These are phyloP conservation scores for Pyrocoelia pectoralis DNA, from an alignment of 2,888 invertebrate genomes.

Conservation along the genomic window DNA sequence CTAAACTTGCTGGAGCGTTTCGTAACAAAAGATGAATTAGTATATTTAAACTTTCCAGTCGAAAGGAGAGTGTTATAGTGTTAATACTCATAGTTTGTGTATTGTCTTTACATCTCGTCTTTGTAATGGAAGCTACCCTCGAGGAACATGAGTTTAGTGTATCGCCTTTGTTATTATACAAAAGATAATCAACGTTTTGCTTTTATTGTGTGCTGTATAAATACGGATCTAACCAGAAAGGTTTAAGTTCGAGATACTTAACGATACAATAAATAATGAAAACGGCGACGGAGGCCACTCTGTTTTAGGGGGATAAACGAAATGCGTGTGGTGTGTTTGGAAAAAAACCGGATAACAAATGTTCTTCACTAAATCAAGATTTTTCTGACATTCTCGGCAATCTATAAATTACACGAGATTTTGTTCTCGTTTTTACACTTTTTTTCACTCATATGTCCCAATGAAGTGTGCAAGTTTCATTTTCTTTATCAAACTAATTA, in stretches of 20 bases:
- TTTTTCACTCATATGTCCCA: not conserved
- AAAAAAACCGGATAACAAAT: slow-evolving; percentile 19
- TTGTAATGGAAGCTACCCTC: not conserved
- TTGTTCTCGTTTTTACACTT: slow-evolving; percentile 2
- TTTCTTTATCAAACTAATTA: not conserved
- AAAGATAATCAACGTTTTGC: not conserved
- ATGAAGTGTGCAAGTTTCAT: not conserved
- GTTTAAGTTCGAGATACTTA: not conserved
- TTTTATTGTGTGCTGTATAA: not conserved
- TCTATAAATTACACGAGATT: slow-evolving; percentile 7
- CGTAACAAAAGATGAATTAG: not conserved
- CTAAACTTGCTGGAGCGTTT: not conserved
- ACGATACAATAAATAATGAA: slow-evolving; percentile 18
- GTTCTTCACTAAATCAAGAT: slow-evolving; percentile 26
- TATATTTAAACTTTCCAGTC: slow-evolving; percentile 2
- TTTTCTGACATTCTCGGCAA: slow-evolving; percentile 9
- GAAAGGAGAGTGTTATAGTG: not conserved
- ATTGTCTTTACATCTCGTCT: not conserved
- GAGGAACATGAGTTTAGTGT: not conserved
- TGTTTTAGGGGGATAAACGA: slow-evolving; percentile 6
- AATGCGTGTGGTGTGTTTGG: slow-evolving; percentile 10
- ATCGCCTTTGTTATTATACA: not conserved
- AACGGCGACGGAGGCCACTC: not conserved
- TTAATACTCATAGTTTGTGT: slow-evolving; percentile 4
- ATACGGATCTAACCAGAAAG: not conserved